Percentiles rank a stretch among this genome's conserved stretches.
phyloP scores from a whole-genome alignment of 2,113 vertebrate species.

The Microcebus griseorufus region DNA sequence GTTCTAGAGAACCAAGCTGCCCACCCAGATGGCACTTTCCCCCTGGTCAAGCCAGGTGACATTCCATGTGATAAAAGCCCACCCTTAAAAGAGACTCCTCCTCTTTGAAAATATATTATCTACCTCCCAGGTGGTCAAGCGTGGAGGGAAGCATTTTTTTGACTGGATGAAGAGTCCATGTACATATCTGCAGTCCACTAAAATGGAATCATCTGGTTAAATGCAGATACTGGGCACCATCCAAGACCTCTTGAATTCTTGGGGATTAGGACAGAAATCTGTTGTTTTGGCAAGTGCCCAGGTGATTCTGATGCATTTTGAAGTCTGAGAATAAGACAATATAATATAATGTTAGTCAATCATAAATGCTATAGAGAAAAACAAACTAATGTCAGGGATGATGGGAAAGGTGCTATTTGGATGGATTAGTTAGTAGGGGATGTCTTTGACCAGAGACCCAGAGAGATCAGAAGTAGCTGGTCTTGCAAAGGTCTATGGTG shows the following conservation, averaged over 20 bases:
- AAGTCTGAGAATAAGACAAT: constrained; percentile 10
- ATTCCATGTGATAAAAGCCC: not conserved
- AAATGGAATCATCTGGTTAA: not conserved
- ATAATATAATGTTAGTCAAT: not conserved
- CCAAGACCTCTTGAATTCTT: not conserved
- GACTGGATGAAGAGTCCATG: not conserved
- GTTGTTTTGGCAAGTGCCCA: not conserved
- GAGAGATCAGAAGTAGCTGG: not conserved
- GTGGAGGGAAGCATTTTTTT: not conserved
- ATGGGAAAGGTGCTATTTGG: not conserved
- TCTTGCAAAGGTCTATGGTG: not conserved
- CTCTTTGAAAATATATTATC: not conserved
- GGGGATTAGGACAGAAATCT: not conserved
- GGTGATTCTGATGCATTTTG: constrained; percentile 1
- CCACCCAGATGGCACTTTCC: not conserved
- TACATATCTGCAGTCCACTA: not conserved
- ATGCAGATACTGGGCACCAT: not conserved
- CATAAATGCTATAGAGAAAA: not conserved
- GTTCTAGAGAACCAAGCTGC: not conserved
- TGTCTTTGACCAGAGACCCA: not conserved
- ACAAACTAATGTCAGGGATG: not conserved
- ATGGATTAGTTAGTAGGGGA: not conserved
- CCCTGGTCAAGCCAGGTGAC: constrained; percentile 14
- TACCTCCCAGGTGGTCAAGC: not conserved
- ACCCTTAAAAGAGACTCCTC: not conserved